Evolutionary conservation across 2,797 vertebrate species (phyloP).

Genomic region (Rhabdomys pumilio): DNA sequence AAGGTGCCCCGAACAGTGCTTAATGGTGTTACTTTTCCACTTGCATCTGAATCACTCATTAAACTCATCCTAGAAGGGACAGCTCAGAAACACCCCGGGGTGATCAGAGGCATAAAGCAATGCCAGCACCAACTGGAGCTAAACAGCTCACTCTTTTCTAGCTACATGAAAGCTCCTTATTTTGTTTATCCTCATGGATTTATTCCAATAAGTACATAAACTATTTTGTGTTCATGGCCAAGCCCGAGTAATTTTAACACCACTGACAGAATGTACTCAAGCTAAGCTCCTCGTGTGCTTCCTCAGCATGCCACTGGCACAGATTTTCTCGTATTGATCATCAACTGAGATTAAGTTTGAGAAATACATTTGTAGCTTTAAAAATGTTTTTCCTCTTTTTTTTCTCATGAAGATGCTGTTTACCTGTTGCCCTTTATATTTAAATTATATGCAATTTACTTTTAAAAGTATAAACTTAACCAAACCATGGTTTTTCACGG

Average conservation of each 20-base stretch:
- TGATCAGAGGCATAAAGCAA: background rate
- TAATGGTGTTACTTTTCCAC: background rate
- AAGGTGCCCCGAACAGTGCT: background rate
- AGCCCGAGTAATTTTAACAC: background rate
- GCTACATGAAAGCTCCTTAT: background rate
- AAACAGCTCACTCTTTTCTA: background rate
- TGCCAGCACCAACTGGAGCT: background rate
- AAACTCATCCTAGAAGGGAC: background rate
- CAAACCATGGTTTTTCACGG: background rate
- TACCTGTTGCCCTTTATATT: background rate
- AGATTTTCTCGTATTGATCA: background rate
- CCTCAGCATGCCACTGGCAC: background rate
- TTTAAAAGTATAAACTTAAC: background rate
- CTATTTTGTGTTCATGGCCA: background rate
- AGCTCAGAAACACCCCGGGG: background rate
- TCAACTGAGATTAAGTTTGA: background rate
- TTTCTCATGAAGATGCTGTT: background rate
- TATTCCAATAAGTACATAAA: background rate
- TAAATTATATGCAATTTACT: background rate
- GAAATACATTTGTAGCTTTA: background rate
- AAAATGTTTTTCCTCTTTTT: background rate
- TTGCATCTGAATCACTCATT: background rate
- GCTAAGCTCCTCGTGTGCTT: background rate
- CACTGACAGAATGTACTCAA: background rate
- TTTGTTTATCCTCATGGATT: background rate